phyloP scores from a whole-genome alignment of 2,888 invertebrate genomes.

The Nemurella pictetii region DNA sequence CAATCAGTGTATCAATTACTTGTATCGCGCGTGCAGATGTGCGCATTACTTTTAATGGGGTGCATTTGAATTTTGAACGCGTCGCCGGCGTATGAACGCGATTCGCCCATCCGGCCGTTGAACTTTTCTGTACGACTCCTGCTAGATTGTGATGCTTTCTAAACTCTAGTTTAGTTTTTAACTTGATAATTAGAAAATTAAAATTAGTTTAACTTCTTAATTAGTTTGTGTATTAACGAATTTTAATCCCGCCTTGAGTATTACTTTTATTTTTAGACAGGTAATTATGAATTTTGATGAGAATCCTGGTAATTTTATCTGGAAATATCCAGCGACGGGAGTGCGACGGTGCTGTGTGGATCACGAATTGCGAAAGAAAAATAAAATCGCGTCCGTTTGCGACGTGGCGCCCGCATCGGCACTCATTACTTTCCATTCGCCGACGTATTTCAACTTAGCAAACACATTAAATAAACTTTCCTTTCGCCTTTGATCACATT shows the following conservation, averaged over 20 bases:
- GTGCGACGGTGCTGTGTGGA: not conserved
- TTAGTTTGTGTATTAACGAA: conserved; percentile 15
- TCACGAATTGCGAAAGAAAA: not conserved
- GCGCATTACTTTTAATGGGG: not conserved
- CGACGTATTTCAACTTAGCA: not conserved
- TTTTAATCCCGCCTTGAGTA: not conserved
- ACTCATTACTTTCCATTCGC: not conserved
- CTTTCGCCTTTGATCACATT: not conserved
- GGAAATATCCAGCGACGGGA: not conserved
- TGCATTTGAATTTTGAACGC: not conserved
- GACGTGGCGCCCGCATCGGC: not conserved
- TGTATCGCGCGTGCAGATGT: not conserved
- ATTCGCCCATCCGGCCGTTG: not conserved
- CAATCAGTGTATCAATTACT: not conserved
- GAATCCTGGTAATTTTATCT: not conserved
- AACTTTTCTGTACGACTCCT: not conserved
- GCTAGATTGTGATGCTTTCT: too few relatives aligned
- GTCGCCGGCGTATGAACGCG: not conserved
- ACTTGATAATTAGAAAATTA: conserved; percentile 20
- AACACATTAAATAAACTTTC: not conserved
- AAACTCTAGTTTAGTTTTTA: not conserved
- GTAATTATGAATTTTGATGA: conserved; percentile 11
- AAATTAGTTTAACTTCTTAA: conserved; percentile 12
- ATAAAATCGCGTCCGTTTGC: not conserved
- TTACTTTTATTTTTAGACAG: conserved; percentile 7